Evolutionary conservation across 2,888 invertebrate genomes (phyloP).

Genomic region (Cantharis flavilabris): DNA sequence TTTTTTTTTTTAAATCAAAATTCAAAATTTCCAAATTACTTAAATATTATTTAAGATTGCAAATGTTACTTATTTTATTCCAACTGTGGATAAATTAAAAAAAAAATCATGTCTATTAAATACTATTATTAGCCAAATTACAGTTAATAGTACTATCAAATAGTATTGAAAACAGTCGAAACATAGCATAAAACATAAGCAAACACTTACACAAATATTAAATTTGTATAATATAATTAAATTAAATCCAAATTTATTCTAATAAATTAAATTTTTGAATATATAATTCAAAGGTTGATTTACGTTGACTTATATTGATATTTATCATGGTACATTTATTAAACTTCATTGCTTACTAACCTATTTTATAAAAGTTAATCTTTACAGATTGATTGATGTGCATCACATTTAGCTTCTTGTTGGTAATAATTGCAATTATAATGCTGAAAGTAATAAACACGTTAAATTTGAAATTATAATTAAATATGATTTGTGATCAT

Average conservation of each 20-base stretch:
- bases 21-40: not conserved
- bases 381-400: not conserved
- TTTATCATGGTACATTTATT: not conserved
- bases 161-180: too few relatives aligned
- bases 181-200: not conserved
- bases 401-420: not conserved
- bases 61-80: not conserved
- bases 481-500: not conserved
- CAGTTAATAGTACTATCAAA: too few relatives aligned
- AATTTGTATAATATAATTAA: not conserved
- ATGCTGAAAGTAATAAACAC: not conserved
- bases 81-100: too few relatives aligned
- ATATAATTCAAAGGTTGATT: not conserved
- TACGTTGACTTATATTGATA: not conserved
- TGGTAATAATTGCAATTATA: not conserved
- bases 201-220: not conserved
- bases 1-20: not conserved
- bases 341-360: not conserved
- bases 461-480: not conserved
- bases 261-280: not conserved
- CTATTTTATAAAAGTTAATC: not conserved
- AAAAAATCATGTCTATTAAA: too few relatives aligned
- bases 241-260: not conserved
- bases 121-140: too few relatives aligned
- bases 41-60: not conserved